These are phyloP conservation scores for Paralinhomoeus sp. DNA, from an alignment of 2,888 invertebrate species.

Conservation along the genomic window DNA sequence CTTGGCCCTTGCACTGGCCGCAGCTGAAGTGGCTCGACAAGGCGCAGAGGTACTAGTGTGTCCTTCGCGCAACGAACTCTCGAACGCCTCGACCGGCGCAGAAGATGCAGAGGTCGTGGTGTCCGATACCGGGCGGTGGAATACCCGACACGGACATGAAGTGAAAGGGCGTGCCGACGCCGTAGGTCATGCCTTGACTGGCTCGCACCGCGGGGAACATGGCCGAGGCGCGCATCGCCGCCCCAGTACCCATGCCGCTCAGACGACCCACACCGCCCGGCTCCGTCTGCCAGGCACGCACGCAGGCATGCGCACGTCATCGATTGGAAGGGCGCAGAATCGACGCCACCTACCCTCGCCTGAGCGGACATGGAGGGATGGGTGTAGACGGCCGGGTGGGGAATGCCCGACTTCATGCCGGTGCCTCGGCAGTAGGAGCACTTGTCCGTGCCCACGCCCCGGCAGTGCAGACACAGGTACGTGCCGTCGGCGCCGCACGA, in stretches of 20 bases:
- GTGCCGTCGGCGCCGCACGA: slow-evolving; percentile 8
- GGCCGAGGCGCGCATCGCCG: not conserved
- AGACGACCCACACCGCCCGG: not conserved
- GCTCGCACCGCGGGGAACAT: no score
- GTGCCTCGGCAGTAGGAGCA: slow-evolving; percentile 23
- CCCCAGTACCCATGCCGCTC: not conserved
- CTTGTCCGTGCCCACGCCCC: slow-evolving; percentile 21
- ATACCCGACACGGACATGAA: slow-evolving; percentile 24
- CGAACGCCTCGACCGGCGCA: slow-evolving; percentile 12
- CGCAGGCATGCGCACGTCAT: no score
- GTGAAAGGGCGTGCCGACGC: slow-evolving; percentile 22
- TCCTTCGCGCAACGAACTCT: slow-evolving; percentile 4
- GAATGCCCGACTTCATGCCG: slow-evolving; percentile 25
- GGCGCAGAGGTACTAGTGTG: no score
- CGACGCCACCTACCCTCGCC: slow-evolving; percentile 12
- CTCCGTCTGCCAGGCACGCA: not conserved
- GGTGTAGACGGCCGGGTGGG: slow-evolving; percentile 24
- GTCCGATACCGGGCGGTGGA: slow-evolving; percentile 23
- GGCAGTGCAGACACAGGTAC: slow-evolving; percentile 22
- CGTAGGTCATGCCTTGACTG: slow-evolving; percentile 12
- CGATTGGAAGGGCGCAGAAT: no score
- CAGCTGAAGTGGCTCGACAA: slow-evolving; percentile 16
- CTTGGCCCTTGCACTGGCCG: slow-evolving; percentile 22
- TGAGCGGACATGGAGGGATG: slow-evolving; percentile 23
- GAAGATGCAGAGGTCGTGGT: slow-evolving; percentile 22